A percentile compares a stretch with the other conserved stretches of the same genome.
Conservation (phyloP, 2,113 vertebrate species). For the Cyanoramphus novaezelandiae region DNA sequence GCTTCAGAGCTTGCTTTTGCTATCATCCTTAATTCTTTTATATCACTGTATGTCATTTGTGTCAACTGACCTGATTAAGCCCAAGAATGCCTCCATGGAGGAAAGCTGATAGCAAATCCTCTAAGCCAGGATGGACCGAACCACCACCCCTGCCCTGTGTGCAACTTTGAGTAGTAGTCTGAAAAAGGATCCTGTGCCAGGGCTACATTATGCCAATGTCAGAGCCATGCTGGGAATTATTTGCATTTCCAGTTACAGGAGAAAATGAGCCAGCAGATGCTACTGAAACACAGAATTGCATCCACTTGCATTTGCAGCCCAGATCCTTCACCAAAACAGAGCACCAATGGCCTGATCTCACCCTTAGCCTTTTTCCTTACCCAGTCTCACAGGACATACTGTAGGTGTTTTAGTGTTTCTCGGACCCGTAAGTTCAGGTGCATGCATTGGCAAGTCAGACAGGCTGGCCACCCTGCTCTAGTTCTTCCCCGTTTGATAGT, state of each 20-base stretch:
- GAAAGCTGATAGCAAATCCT: neutral
- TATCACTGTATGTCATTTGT: neutral
- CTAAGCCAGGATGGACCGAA: neutral
- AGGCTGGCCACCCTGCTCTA: neutral
- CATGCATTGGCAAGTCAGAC: neutral
- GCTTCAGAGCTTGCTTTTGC: neutral
- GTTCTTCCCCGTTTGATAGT: neutral
- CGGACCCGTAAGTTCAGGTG: neutral
- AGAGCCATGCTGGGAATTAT: neutral
- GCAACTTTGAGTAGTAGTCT: neutral
- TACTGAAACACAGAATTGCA: neutral
- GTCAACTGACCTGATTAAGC: neutral
- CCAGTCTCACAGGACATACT: neutral
- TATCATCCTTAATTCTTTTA: neutral
- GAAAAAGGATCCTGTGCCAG: neutral
- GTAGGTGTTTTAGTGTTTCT: neutral
- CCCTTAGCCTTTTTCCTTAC: neutral
- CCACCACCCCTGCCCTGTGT: fast-evolving
- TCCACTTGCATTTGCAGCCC: neutral
- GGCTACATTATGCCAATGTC: neutral
- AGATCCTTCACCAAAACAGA: neutral
- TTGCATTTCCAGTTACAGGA: neutral
- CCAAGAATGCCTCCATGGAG: neutral
- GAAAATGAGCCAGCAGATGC: neutral
- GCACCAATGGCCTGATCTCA: neutral